Percentiles rank a stretch among this genome's conserved stretches.
Conservation (phyloP, 2,113 vertebrate species). For the Prunella fulvescens region DNA sequence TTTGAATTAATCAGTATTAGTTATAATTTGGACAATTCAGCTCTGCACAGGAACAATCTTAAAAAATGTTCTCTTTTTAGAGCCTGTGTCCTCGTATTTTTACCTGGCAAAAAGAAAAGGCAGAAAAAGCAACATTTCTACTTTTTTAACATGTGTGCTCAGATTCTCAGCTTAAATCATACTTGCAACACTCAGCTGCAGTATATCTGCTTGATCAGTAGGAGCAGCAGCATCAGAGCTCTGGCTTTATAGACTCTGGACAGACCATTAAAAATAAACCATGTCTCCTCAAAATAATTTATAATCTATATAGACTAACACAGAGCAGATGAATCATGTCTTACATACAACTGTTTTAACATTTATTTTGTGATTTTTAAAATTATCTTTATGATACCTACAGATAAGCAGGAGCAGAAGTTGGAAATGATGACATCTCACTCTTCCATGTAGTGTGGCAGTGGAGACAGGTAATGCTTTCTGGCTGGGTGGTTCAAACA, state of each 20-base stretch:
- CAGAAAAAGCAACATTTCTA: not conserved
- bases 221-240: not conserved
- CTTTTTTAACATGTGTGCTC: not conserved
- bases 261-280: not conserved
- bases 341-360: not conserved
- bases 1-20: not conserved
- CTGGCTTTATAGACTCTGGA: not conserved
- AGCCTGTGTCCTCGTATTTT: not conserved
- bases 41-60: not conserved
- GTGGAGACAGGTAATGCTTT: not conserved
- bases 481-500: not conserved
- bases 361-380: not conserved
- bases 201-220: not conserved
- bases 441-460: not conserved
- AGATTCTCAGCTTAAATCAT: not conserved
- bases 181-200: not conserved
- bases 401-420: not conserved
- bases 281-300: not conserved
- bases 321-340: not conserved
- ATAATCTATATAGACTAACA: not conserved
- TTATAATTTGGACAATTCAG: not conserved
- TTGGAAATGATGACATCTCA: not conserved
- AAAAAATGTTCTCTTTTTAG: not conserved
- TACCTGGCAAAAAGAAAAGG: not conserved
- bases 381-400: not conserved